Conservation (phyloP, 64 coral and sea anemone genomes). For the Montipora capricornis region DNA sequence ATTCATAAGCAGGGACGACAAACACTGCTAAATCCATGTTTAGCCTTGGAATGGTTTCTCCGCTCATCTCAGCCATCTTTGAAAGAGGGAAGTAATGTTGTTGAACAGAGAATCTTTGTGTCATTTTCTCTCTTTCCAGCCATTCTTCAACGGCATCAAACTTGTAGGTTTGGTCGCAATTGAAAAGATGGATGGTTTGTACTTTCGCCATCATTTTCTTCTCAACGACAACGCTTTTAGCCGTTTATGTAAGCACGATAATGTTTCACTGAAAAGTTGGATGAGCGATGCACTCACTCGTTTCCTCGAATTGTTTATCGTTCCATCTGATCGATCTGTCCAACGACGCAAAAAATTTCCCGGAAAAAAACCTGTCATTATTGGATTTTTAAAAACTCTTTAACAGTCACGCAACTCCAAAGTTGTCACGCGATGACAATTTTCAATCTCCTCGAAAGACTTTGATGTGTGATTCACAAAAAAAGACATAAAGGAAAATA, state of each 20-base stretch:
- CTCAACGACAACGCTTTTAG: neutral
- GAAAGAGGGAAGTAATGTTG: constrained; percentile 58
- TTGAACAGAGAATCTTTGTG: neutral
- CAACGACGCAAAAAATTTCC: neutral
- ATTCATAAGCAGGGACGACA: constrained; percentile 86
- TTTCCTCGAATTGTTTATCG: neutral
- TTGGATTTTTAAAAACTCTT: too few species aligned
- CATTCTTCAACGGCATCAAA: constrained; percentile 45
- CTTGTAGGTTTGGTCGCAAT: constrained; percentile 80
- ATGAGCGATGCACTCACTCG: neutral
- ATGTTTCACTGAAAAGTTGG: neutral
- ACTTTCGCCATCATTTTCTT: neutral
- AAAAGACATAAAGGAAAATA: neutral
- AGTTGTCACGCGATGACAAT: neutral
- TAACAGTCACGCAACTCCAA: neutral
- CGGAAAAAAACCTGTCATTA: neutral
- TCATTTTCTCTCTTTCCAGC: neutral
- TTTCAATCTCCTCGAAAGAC: neutral
- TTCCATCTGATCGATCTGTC: neutral
- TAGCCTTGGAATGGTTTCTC: neutral
- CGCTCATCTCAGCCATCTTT: constrained; percentile 55
- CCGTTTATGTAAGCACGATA: neutral
- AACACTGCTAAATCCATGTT: constrained; percentile 71
- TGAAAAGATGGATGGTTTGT: constrained; percentile 65
- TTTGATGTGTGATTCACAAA: too few species aligned